Evolutionary conservation across 2,797 vertebrate genomes (phyloP), one percentile per base, ranked within the genome.

Genomic region (Sphaeramia orbicularis): DNA sequence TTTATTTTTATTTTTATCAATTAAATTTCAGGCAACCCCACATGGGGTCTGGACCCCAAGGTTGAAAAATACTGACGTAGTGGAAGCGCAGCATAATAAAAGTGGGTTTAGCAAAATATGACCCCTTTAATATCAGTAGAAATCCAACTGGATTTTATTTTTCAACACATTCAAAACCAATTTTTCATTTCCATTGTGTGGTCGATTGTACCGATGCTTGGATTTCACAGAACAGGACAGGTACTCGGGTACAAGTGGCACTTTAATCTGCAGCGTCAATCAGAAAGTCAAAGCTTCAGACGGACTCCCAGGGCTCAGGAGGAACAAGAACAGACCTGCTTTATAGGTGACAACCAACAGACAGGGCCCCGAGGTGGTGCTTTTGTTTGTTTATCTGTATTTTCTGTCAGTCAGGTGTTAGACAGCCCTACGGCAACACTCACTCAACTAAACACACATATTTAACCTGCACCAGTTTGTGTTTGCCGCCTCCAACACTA

Each of bases 351-450:
- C 62, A 53, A 47, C 8, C 37, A 52, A 7, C 12, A 6, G 40
- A 60, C 10, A 8, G 14, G 32, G 43, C 74, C 72, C 49, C 15
- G 48, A 54, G 69, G 72, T 36, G 3, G 50, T 24, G 36, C 37
- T 60, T n/a, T 38, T 53, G 27, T 55, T 42, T 57, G 32, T 54
- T 66, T 44, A 57, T 72, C 52, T 45, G 30, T 65, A n/a, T 32
- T 53, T 38, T 58, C 27, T 66, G 51, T 67, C 61, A 61, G 62
- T 53, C 44, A 63, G 69, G 69, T 73, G 49, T 76, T 21, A 70
- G 36, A 64, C 65, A 60, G 37, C 35, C 76, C 51, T 2, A 10
- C 2, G 10, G 69, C 53, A 35, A 43, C 0, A 15, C 52, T 58
- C 47, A 55, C 35, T 60, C 49, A 40, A 36, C 12, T 35, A 18